Conservation (phyloP, 2,888 invertebrate genomes). For the Nephrotoma appendiculata region DNA sequence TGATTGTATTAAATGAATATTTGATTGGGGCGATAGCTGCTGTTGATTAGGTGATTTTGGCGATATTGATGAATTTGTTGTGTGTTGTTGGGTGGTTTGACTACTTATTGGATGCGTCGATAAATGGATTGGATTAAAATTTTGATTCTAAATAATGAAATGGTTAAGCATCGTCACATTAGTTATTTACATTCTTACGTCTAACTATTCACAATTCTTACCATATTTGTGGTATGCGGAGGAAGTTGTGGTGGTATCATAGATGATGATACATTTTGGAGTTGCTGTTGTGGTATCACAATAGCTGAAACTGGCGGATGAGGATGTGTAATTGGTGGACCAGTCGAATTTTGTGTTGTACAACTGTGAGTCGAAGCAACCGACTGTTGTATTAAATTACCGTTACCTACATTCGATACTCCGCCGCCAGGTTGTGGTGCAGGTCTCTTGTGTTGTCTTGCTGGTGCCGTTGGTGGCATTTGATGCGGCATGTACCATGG, state of each 20-base stretch:
- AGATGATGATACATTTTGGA: constrained; percentile 25
- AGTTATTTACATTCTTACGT: no score
- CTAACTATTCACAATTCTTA: background rate
- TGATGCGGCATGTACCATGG: constrained; percentile 35
- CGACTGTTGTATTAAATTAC: constrained; percentile 8
- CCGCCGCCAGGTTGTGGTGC: constrained; percentile 28
- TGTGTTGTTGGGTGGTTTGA: constrained; percentile 21
- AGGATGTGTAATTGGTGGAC: background rate
- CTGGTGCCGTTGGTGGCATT: constrained; percentile 34
- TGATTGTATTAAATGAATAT: background rate
- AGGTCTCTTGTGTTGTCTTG: constrained; percentile 34
- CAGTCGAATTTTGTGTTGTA: constrained; percentile 4
- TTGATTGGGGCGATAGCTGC: constrained; percentile 4
- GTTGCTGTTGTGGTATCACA: constrained; percentile 24
- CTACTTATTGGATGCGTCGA: constrained; percentile 33
- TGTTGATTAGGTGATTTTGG: constrained; percentile 33
- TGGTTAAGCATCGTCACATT: no score
- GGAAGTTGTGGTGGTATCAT: constrained; percentile 32
- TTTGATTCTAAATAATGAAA: constrained; percentile 22
- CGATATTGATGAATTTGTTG: constrained; percentile 24
- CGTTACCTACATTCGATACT: constrained; percentile 12
- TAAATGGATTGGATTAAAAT: constrained; percentile 26
- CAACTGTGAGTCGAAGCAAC: background rate
- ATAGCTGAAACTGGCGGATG: background rate
- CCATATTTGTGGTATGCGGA: constrained; percentile 18